Percentiles rank a stretch among this genome's conserved stretches.
Conservation (phyloP, 2,888 invertebrate species). For the Hypomecis atomaria region DNA sequence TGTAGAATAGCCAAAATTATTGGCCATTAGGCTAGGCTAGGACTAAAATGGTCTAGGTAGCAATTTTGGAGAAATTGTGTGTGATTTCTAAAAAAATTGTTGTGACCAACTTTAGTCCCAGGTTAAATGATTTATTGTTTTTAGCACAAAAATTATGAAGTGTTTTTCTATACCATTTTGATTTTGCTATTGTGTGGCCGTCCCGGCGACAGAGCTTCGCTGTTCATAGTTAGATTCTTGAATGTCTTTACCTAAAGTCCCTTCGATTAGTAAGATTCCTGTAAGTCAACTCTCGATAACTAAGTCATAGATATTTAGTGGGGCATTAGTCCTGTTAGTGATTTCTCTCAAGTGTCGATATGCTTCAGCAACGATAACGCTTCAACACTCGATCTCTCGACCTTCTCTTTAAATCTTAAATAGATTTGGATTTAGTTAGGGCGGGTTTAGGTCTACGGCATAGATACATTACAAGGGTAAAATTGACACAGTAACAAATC, state of each 20-base stretch:
- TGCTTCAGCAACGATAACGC: constrained; percentile 62
- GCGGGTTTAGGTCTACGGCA: too few relatives aligned
- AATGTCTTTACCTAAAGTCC: constrained; percentile 60
- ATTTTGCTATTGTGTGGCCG: constrained; percentile 40
- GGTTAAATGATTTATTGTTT: constrained; percentile 11
- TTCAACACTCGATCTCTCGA: constrained; percentile 74
- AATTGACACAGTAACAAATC: too few relatives aligned
- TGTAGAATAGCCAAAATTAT: constrained; percentile 30
- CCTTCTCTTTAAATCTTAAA: constrained; percentile 64
- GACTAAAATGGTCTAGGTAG: too few relatives aligned
- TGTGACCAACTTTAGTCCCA: too few relatives aligned
- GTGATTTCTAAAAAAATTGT: too few relatives aligned
- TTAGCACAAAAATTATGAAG: constrained; percentile 38
- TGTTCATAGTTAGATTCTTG: constrained; percentile 54
- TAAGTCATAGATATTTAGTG: constrained; percentile 77
- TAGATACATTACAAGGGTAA: too few relatives aligned
- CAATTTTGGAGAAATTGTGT: too few relatives aligned
- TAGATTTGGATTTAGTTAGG: constrained; percentile 57
- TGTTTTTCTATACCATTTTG: constrained; percentile 24
- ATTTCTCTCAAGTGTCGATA: constrained; percentile 53
- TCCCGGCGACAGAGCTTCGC: constrained; percentile 38
- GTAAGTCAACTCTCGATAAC: constrained; percentile 73
- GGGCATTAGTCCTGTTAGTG: constrained; percentile 61
- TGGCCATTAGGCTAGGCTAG: constrained; percentile 1
- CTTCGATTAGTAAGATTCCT: constrained; percentile 63